phyloP scores from a whole-genome alignment of 1,140 invertebrate species.

The Calliphora vicina region DNA sequence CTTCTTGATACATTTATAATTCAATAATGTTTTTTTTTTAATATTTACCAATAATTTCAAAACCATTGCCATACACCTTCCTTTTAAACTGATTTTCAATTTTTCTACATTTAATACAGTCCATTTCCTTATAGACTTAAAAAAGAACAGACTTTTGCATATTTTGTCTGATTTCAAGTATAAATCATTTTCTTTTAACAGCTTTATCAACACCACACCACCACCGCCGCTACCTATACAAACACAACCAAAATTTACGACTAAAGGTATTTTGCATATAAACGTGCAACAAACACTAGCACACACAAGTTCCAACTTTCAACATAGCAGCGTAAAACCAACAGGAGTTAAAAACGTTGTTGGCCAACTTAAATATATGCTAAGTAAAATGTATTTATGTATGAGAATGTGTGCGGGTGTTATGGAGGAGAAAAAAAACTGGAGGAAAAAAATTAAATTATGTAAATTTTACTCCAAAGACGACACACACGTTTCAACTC shows the following conservation, averaged over 20 bases:
- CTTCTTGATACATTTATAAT: too few relatives aligned
- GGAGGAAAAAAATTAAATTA: not conserved
- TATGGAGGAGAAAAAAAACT: not conserved
- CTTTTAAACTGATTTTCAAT: not conserved
- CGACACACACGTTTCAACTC: not conserved
- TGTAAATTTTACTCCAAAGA: not conserved
- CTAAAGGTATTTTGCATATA: not conserved
- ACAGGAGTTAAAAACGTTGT: not conserved
- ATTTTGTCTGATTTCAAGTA: not conserved
- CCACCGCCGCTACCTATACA: not conserved
- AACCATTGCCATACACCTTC: too few relatives aligned
- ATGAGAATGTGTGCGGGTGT: not conserved
- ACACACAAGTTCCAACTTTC: not conserved
- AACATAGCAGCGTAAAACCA: not conserved
- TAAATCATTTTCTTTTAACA: not conserved
- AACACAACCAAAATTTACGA: not conserved
- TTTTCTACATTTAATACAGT: not conserved
- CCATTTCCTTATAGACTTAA: not conserved
- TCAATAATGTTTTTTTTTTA: too few relatives aligned
- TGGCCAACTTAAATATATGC: not conserved
- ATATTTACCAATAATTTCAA: too few relatives aligned
- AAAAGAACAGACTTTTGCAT: not conserved
- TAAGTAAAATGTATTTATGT: not conserved
- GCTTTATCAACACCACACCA: conserved; percentile 8
- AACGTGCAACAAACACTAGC: not conserved